phyloP scores from a whole-genome alignment of 2,113 vertebrate species.

The Actenoides hombroni region DNA sequence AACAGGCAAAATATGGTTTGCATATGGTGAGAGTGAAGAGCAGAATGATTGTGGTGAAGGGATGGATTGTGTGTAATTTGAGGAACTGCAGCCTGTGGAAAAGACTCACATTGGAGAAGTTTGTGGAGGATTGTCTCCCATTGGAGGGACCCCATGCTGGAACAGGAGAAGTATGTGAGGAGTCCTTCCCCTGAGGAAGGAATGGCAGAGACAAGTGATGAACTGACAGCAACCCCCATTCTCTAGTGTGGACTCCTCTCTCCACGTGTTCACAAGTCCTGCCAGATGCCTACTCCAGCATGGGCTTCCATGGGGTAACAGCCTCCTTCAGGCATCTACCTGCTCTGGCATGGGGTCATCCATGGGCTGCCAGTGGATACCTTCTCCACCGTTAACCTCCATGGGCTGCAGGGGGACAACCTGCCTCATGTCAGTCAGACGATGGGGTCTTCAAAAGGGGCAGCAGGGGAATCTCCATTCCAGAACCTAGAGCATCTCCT shows the following conservation, averaged over 20 bases:
- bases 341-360: not conserved
- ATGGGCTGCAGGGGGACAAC: not conserved
- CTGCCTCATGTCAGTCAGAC: not conserved
- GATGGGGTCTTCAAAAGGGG: not conserved
- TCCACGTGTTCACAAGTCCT: not conserved
- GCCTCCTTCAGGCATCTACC: not conserved
- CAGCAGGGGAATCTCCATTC: not conserved
- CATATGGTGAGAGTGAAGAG: too few relatives aligned
- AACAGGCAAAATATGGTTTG: too few relatives aligned
- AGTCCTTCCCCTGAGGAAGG: not conserved
- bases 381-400: not conserved
- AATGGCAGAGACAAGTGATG: not conserved
- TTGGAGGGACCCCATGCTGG: too few relatives aligned
- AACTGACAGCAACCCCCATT: not conserved
- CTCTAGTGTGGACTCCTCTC: not conserved
- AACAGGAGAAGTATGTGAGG: not conserved
- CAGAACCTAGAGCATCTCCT: not conserved
- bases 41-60: too few relatives aligned
- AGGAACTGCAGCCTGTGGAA: too few relatives aligned
- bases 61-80: too few relatives aligned
- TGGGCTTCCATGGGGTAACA: not conserved
- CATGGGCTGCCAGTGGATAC: not conserved
- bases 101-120: not conserved
- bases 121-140: not conserved
- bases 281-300: not conserved